A percentile compares a stretch with the other conserved stretches of the same genome.
These are phyloP conservation scores for Pygmarrhopalites habei DNA, from an alignment of 1,140 invertebrate species.

Conservation along the genomic window DNA sequence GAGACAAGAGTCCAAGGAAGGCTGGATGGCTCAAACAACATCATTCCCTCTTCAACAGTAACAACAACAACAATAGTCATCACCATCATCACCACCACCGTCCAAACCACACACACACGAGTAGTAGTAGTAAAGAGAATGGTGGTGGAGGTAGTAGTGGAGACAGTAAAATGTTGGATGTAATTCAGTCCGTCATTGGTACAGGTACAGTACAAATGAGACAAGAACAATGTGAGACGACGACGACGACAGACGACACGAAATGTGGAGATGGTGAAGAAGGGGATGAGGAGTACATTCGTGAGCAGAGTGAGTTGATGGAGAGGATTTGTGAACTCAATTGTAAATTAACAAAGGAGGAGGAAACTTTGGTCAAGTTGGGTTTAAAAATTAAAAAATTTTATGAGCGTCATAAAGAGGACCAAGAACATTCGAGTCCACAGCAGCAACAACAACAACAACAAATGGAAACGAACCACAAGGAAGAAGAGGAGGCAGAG, in stretches of 20 bases:
- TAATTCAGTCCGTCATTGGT: slow-evolving; percentile 4
- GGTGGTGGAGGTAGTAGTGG: no score
- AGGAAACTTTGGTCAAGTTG: slow-evolving; percentile 57
- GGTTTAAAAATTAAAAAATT: slow-evolving; percentile 57
- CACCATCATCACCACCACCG: background rate
- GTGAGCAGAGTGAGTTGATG: slow-evolving; percentile 54
- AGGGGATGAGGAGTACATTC: slow-evolving; percentile 23
- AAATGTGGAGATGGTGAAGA: slow-evolving; percentile 19
- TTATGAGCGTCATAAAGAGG: slow-evolving; percentile 40
- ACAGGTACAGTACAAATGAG: slow-evolving; percentile 26
- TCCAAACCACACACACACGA: background rate
- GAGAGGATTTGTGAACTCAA: slow-evolving; percentile 65
- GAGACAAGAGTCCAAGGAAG: slow-evolving; percentile 50
- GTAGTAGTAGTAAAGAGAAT: background rate
- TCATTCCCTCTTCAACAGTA: background rate
- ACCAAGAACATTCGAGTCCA: slow-evolving; percentile 9
- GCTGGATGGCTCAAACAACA: background rate
- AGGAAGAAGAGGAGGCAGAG: slow-evolving; percentile 1
- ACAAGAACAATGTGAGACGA: slow-evolving; percentile 26
- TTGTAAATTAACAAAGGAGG: slow-evolving; percentile 60
- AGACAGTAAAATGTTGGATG: background rate
- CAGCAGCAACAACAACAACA: background rate
- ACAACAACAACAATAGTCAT: background rate
- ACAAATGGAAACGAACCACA: background rate
- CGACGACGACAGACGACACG: slow-evolving; percentile 16